phyloP scores from a whole-genome alignment of 2,797 vertebrate genomes.

The Myotis pilosus region DNA sequence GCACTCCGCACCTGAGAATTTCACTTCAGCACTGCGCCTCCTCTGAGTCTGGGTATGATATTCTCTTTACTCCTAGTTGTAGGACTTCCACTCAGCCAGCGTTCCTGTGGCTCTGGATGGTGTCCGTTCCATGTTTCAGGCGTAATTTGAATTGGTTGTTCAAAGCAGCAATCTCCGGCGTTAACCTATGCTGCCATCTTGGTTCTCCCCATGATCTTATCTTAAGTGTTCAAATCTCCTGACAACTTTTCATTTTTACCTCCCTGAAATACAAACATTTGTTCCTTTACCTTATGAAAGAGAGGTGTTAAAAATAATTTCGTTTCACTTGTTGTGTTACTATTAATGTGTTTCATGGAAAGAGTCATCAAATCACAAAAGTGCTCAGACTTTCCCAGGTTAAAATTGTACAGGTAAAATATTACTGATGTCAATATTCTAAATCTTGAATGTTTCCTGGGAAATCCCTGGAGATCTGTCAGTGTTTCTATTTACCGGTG shows the following conservation, averaged over 20 bases:
- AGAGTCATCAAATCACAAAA: background rate
- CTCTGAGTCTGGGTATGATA: too few relatives aligned
- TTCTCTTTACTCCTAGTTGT: too few relatives aligned
- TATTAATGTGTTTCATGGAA: background rate
- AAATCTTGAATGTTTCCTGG: background rate
- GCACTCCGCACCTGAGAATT: too few relatives aligned
- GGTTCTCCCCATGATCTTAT: too few relatives aligned
- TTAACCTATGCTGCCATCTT: too few relatives aligned
- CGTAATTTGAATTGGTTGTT: too few relatives aligned
- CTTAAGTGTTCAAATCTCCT: background rate
- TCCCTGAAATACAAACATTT: background rate
- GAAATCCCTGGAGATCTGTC: background rate
- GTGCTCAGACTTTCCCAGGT: background rate
- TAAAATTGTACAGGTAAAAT: background rate
- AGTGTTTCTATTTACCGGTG: background rate
- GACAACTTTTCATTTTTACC: background rate
- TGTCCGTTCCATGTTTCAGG: too few relatives aligned
- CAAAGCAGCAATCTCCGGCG: too few relatives aligned
- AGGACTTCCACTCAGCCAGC: too few relatives aligned
- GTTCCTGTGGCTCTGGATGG: too few relatives aligned
- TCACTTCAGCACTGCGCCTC: too few relatives aligned
- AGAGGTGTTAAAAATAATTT: background rate
- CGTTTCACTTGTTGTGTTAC: background rate
- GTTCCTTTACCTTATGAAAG: background rate
- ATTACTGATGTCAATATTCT: background rate